These are phyloP conservation scores for Blera fallax DNA, from an alignment of 2,888 invertebrate genomes.

Conservation along the genomic window DNA sequence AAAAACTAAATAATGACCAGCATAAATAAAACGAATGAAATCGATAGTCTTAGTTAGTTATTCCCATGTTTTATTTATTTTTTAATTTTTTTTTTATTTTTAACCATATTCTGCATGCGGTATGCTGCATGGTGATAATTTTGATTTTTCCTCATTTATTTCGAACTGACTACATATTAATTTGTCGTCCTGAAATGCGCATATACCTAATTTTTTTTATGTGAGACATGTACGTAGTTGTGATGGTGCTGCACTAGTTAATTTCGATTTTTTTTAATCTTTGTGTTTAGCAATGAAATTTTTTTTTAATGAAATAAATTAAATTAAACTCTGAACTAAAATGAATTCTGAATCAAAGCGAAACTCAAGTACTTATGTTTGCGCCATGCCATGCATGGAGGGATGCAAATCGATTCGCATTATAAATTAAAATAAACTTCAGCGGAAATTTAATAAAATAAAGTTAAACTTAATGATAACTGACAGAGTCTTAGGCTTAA, in stretches of 20 bases:
- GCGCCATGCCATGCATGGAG: too few relatives aligned
- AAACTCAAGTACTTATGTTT: neutral
- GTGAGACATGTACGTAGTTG: constrained; percentile 17
- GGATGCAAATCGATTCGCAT: too few relatives aligned
- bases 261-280: neutral
- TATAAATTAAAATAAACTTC: too few relatives aligned
- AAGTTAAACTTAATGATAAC: too few relatives aligned
- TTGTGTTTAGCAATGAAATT: neutral
- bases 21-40: constrained; percentile 63
- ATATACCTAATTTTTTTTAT: constrained; percentile 2
- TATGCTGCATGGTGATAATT: constrained; percentile 46
- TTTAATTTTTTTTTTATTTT: neutral
- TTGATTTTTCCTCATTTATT: constrained; percentile 7
- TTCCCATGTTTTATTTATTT: constrained; percentile 24
- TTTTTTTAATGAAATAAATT: neutral
- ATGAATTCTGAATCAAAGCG: neutral
- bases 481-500: too few relatives aligned
- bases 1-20: constrained; percentile 65
- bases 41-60: constrained; percentile 57
- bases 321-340: neutral
- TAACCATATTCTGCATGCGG: constrained; percentile 40
- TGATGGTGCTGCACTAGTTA: constrained; percentile 25
- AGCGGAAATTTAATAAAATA: too few relatives aligned
- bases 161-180: neutral
- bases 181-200: neutral